Evolutionary conservation across 2,113 vertebrate genomes (phyloP).

Genomic region (Prinia subflava): DNA sequence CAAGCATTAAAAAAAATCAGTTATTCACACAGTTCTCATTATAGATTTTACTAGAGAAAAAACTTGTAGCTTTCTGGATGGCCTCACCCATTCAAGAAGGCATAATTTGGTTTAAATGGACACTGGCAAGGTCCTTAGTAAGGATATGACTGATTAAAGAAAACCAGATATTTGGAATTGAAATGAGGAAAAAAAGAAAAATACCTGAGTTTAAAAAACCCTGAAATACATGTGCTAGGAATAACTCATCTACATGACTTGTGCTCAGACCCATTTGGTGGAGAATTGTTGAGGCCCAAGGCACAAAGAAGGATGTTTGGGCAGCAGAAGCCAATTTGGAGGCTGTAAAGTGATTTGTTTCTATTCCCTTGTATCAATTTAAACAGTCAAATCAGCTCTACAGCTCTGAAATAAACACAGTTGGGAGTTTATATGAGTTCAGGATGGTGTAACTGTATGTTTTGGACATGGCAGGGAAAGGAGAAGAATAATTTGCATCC

Average conservation of each 20-base stretch:
- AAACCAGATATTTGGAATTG: background rate
- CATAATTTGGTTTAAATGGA: background rate
- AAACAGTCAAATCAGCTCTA: conserved; percentile 26
- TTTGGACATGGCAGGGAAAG: conserved; percentile 20
- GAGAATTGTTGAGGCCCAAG: conserved; percentile 10
- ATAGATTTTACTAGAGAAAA: background rate
- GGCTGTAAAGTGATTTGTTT: conserved; percentile 54
- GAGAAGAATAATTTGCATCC: conserved; percentile 13
- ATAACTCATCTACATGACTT: background rate
- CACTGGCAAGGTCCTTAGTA: background rate
- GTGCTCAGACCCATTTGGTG: background rate
- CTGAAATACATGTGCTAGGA: background rate
- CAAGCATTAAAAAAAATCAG: background rate
- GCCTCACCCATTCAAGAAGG: background rate
- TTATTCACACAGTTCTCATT: background rate
- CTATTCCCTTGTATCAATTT: conserved; percentile 11
- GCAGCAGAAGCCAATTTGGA: conserved; percentile 37
- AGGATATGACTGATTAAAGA: background rate
- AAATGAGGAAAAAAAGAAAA: background rate
- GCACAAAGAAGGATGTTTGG: conserved; percentile 39
- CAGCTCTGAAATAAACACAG: conserved; percentile 31
- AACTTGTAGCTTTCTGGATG: background rate
- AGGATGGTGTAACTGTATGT: conserved; percentile 4
- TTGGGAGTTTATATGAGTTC: conserved; percentile 6
- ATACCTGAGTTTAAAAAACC: background rate